Percentiles rank a stretch among this genome's conserved stretches.
Evolutionary conservation across 2,113 vertebrate genomes (phyloP).

Genomic region (Bambusicola thoracicus): DNA sequence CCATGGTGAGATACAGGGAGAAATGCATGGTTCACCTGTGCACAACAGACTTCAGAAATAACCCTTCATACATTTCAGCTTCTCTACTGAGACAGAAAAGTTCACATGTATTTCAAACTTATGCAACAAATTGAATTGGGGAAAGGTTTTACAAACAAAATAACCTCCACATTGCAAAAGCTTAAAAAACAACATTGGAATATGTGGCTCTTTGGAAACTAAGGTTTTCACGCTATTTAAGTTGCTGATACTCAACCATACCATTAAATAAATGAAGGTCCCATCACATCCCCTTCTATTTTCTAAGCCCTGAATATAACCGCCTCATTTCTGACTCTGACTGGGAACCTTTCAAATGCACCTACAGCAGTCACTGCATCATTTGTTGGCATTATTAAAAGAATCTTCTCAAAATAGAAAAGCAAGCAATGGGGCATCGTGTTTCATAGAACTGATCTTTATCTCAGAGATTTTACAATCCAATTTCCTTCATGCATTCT

Average conservation of each 20-base stretch:
- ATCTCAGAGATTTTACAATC: constrained; percentile 60
- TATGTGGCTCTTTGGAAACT: neutral
- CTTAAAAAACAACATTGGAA: neutral
- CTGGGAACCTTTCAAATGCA: neutral
- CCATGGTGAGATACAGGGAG: neutral
- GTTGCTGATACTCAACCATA: neutral
- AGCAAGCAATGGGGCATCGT: constrained; percentile 46
- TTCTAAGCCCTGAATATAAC: constrained; percentile 2
- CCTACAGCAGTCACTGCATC: constrained; percentile 23
- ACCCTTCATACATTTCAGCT: neutral
- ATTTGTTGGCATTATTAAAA: constrained; percentile 58
- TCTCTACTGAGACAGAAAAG: neutral
- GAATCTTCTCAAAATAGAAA: constrained; percentile 58
- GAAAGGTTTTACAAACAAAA: neutral
- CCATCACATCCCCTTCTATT: neutral
- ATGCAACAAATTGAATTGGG: neutral
- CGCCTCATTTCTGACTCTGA: constrained; percentile 26
- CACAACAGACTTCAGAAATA: neutral
- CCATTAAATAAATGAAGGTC: constrained; percentile 21
- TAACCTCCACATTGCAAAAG: neutral
- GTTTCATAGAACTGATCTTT: constrained; percentile 63
- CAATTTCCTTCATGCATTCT: constrained; percentile 45
- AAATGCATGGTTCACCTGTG: fast-evolving
- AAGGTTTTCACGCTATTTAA: constrained; percentile 23
- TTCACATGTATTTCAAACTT: neutral